Percentiles rank a stretch among this genome's conserved stretches.
Conservation (phyloP, 2,888 invertebrate species). For the Trachelus tabidus region DNA sequence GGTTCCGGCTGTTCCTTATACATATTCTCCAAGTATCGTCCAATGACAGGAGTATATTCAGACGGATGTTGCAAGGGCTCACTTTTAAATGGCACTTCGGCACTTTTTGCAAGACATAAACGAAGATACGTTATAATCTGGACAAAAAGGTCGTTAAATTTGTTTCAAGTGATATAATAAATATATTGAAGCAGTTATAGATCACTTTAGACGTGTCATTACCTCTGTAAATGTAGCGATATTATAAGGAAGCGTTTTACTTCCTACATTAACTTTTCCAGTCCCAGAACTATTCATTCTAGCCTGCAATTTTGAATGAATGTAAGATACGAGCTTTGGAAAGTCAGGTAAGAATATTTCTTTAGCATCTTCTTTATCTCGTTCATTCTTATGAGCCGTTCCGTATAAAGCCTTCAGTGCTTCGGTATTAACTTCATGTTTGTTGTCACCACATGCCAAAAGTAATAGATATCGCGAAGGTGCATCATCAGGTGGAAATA, state of each 20-base stretch:
- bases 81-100: slow-evolving; percentile 69
- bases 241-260: slow-evolving; percentile 78
- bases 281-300: slow-evolving; percentile 58
- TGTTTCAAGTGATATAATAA: background rate
- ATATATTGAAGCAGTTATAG: background rate
- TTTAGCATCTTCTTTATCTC: slow-evolving; percentile 48
- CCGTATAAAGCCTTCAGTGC: slow-evolving; percentile 82
- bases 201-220: slow-evolving; percentile 26
- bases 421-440: slow-evolving; percentile 81
- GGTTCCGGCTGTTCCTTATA: slow-evolving; percentile 70
- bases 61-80: slow-evolving; percentile 71
- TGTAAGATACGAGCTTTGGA: slow-evolving; percentile 76
- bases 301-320: slow-evolving; percentile 67
- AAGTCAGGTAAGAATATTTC: slow-evolving; percentile 77
- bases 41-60: slow-evolving; percentile 75
- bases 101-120: slow-evolving; percentile 78
- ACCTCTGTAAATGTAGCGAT: slow-evolving; percentile 81
- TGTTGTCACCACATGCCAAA: slow-evolving; percentile 84
- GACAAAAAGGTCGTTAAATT: slow-evolving; percentile 11
- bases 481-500: slow-evolving; percentile 85
- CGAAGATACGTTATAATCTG: slow-evolving; percentile 84
- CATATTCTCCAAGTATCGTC: slow-evolving; percentile 72
- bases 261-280: slow-evolving; percentile 73
- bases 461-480: slow-evolving; percentile 85
- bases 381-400: slow-evolving; percentile 65